phyloP scores from a whole-genome alignment of 2,113 vertebrate species.

The Marmota flaviventris region DNA sequence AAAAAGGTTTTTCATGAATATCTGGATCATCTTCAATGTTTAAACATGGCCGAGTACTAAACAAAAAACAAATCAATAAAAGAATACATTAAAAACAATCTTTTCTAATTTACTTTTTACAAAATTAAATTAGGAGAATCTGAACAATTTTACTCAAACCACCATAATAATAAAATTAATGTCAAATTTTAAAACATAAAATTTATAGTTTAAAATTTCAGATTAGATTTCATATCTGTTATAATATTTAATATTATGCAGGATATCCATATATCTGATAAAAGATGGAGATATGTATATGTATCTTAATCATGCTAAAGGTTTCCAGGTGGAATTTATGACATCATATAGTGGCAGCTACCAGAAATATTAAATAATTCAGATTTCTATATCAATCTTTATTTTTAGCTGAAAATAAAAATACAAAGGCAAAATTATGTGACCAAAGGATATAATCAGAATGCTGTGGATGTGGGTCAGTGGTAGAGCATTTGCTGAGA shows the following conservation, averaged over 20 bases:
- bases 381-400: not conserved
- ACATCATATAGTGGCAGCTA: not conserved
- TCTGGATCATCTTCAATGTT: conserved; percentile 91
- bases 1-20: conserved; percentile 92
- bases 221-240: conserved; percentile 10
- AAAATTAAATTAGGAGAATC: conserved; percentile 56
- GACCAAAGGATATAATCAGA: not conserved
- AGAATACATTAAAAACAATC: conserved; percentile 66
- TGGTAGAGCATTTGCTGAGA: not conserved
- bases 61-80: conserved; percentile 47
- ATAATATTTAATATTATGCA: not conserved
- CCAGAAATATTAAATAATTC: not conserved
- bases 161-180: conserved; percentile 25
- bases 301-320: not conserved
- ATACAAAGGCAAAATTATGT: conserved; percentile 44
- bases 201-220: conserved; percentile 10
- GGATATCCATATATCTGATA: not conserved
- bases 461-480: not conserved
- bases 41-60: conserved; percentile 89
- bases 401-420: conserved; percentile 47
- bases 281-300: not conserved
- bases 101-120: conserved; percentile 74
- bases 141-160: conserved; percentile 54
- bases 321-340: conserved; percentile 58
- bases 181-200: conserved; percentile 55